Evolutionary conservation across 2,888 invertebrate genomes (phyloP), one percentile per base, ranked within the genome.

Genomic region (Rotaria socialis): DNA sequence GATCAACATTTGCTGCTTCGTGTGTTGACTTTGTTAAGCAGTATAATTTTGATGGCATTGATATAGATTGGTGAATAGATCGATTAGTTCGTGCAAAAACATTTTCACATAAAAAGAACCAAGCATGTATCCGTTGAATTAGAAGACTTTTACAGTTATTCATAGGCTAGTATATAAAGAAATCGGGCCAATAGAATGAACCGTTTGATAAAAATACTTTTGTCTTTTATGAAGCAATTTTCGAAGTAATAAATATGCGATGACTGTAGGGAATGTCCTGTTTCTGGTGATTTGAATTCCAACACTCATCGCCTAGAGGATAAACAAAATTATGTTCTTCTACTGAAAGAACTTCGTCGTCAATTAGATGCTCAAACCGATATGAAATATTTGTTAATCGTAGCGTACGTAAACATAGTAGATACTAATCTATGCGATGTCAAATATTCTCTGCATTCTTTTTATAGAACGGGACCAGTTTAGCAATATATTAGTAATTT

Each of bases 11-110:
- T 80, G 80, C 80, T 47, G 3, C 8, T 8, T 80, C 80, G 0
- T 80, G 80, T 47, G 80, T 80, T 43, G 80, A 80, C 7, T 80
- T 80, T 10, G n/a, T 80, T 47, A 43, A 11, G 10, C 24, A 43
- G 11, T 80, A 80, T 80, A 14, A 47, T n/a, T 80, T 80, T 43
- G 80, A 80, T 80, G 80, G 80, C 0, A n/a, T 80, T 2, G 80
- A 80, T 47, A 24, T 80, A 4, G 80, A 80, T 80, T 80, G 80
- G 80, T 80, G n/a, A n/a, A n/a, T n/a, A n/a, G n/a, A n/a, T n/a
- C n/a, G n/a, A n/a, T n/a, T n/a, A n/a, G n/a, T n/a, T n/a, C n/a
- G n/a, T n/a, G n/a, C n/a, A n/a, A n/a, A n/a, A n/a, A n/a, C n/a
- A n/a, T n/a, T n/a, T n/a, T n/a, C n/a, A n/a, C n/a, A n/a, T n/a